Evolutionary conservation across 2,797 vertebrate species (phyloP).

Genomic region (Onychomys leucogaster): DNA sequence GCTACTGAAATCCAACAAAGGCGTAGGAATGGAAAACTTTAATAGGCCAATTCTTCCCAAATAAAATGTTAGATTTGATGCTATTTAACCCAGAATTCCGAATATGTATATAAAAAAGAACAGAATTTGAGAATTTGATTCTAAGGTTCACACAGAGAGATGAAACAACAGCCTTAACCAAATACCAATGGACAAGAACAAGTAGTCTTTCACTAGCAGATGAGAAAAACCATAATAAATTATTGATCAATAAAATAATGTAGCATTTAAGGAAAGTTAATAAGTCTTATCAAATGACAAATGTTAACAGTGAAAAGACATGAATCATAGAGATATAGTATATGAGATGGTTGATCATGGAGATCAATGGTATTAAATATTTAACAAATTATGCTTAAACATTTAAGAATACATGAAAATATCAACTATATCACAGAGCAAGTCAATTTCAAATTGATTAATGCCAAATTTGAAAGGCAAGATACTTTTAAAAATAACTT

Average conservation of each 20-base stretch:
- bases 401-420: background rate
- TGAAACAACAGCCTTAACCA: background rate
- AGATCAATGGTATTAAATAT: slow-evolving; percentile 4
- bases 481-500: background rate
- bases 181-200: background rate
- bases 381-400: slow-evolving; percentile 10
- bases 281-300: background rate
- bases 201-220: background rate
- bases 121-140: background rate
- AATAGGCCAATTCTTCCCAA: background rate
- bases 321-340: background rate
- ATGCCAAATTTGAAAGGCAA: slow-evolving; percentile 26
- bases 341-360: background rate
- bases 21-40: background rate
- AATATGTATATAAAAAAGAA: background rate
- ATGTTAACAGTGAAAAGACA: background rate
- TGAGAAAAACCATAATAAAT: background rate
- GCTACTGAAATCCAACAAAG: background rate
- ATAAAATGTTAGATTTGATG: slow-evolving; percentile 4
- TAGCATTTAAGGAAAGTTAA: background rate
- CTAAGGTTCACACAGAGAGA: background rate
- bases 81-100: background rate
- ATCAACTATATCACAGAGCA: background rate
- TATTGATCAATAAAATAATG: background rate
- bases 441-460: slow-evolving; percentile 31